These are phyloP conservation scores for Idaea aversata DNA, from an alignment of 2,888 invertebrate species.

Conservation along the genomic window DNA sequence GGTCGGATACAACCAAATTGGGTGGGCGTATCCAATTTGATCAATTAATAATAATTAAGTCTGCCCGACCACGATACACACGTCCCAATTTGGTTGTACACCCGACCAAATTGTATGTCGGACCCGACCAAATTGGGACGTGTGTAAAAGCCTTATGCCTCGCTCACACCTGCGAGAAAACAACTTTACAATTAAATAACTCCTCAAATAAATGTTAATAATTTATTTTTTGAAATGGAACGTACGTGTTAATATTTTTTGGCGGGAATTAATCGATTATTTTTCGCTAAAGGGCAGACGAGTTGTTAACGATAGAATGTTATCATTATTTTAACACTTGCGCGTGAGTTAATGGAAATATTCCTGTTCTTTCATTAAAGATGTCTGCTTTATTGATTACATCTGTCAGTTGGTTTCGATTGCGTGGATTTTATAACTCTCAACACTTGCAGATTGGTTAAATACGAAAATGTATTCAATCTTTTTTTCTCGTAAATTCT, in stretches of 20 bases:
- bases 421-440: background rate
- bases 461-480: constrained; percentile 6
- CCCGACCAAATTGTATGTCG: too few species aligned
- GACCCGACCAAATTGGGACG: too few species aligned
- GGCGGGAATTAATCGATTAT: constrained; percentile 22
- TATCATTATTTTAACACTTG: constrained; percentile 55
- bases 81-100: too few species aligned
- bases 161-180: constrained; percentile 39
- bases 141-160: too few species aligned
- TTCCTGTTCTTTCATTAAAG: constrained; percentile 23
- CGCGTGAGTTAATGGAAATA: constrained; percentile 40
- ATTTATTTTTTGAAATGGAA: constrained; percentile 39
- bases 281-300: constrained; percentile 28
- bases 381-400: constrained; percentile 18
- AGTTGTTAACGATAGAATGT: constrained; percentile 39
- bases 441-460: background rate
- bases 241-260: constrained; percentile 19
- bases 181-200: constrained; percentile 40
- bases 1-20: too few species aligned
- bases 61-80: too few species aligned
- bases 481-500: too few species aligned
- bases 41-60: too few species aligned
- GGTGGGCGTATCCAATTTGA: too few species aligned
- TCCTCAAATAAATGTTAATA: constrained; percentile 46
- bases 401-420: constrained; percentile 12